These are phyloP conservation scores for Pempheris klunzingeri DNA, from an alignment of 2,797 vertebrate genomes.

Conservation along the genomic window DNA sequence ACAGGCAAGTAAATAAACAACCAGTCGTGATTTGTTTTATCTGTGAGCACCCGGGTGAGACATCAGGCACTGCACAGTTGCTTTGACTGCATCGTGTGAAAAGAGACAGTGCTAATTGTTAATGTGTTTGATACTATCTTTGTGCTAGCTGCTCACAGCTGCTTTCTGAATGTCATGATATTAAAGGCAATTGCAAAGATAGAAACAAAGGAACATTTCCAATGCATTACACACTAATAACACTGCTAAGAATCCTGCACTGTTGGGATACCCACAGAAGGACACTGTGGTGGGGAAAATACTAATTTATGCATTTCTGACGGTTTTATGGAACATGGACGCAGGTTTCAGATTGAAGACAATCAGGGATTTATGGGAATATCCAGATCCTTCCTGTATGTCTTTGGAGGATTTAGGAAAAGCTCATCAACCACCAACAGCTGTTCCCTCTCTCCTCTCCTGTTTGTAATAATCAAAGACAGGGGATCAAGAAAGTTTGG, in stretches of 20 bases:
- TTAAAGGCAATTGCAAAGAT: background rate
- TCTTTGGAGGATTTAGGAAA: constrained; percentile 50
- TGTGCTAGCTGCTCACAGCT: constrained; percentile 25
- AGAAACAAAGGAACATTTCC: constrained; percentile 11
- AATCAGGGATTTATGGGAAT: constrained; percentile 33
- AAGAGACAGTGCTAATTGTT: constrained; percentile 45
- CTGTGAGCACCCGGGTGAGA: constrained; percentile 36
- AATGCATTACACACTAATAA: background rate
- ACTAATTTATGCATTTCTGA: constrained; percentile 10
- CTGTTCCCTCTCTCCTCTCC: background rate
- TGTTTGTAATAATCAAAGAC: constrained; percentile 24
- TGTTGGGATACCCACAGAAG: constrained; percentile 11
- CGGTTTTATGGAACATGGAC: constrained; percentile 3
- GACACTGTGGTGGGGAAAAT: constrained; percentile 2
- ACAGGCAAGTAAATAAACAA: constrained; percentile 60
- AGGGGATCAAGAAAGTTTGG: constrained; percentile 16
- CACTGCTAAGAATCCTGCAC: background rate
- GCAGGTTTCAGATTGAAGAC: constrained; percentile 36
- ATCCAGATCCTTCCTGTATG: constrained; percentile 54
- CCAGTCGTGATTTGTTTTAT: constrained; percentile 52
- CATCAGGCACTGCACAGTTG: constrained; percentile 29
- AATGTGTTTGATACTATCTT: constrained; percentile 18
- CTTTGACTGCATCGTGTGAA: constrained; percentile 32
- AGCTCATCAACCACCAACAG: constrained; percentile 46
- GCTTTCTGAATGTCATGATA: background rate